Percentiles rank a stretch among this genome's conserved stretches.
Evolutionary conservation across 2,888 invertebrate genomes (phyloP).

Genomic region (Deladenus siricidicola): DNA sequence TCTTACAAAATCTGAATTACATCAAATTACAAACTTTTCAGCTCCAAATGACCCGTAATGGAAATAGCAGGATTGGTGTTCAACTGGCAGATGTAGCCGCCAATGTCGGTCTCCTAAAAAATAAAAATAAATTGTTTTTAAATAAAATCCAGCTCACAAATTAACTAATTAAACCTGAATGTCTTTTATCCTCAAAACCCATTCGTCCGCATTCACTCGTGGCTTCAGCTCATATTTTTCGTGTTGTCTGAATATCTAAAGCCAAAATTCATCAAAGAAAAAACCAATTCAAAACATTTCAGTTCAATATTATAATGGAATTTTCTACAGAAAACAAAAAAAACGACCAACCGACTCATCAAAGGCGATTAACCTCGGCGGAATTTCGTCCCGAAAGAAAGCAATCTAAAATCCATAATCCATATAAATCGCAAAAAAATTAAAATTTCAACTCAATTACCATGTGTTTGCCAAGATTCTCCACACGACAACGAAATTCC

Average conservation of each 20-base stretch:
- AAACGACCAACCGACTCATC: slow-evolving; percentile 38
- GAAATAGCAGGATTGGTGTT: slow-evolving; percentile 48
- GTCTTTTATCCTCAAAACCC: slow-evolving; percentile 80
- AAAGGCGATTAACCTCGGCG: slow-evolving; percentile 45
- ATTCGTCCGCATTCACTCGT: slow-evolving; percentile 69
- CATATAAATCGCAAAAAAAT: neutral
- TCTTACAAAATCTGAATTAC: too few species aligned
- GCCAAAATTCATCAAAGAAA: neutral
- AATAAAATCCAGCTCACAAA: neutral
- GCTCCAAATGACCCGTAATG: slow-evolving; percentile 40
- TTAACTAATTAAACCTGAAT: slow-evolving; percentile 60
- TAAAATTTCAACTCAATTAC: slow-evolving; percentile 36
- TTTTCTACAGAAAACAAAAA: neutral
- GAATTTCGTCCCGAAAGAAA: slow-evolving; percentile 44
- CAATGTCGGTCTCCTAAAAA: slow-evolving; percentile 69
- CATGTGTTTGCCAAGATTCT: slow-evolving; percentile 57
- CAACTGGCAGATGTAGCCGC: slow-evolving; percentile 72
- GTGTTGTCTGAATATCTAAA: slow-evolving; percentile 44
- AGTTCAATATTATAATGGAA: slow-evolving; percentile 8
- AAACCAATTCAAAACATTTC: neutral
- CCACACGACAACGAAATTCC: slow-evolving; percentile 47
- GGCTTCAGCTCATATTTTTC: slow-evolving; percentile 50
- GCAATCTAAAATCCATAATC: slow-evolving; percentile 39
- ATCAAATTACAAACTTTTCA: slow-evolving; percentile 42
- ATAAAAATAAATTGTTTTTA: slow-evolving; percentile 5